These are phyloP conservation scores for Argyrosomus regius DNA, from an alignment of 2,797 vertebrate species.

Conservation along the genomic window DNA sequence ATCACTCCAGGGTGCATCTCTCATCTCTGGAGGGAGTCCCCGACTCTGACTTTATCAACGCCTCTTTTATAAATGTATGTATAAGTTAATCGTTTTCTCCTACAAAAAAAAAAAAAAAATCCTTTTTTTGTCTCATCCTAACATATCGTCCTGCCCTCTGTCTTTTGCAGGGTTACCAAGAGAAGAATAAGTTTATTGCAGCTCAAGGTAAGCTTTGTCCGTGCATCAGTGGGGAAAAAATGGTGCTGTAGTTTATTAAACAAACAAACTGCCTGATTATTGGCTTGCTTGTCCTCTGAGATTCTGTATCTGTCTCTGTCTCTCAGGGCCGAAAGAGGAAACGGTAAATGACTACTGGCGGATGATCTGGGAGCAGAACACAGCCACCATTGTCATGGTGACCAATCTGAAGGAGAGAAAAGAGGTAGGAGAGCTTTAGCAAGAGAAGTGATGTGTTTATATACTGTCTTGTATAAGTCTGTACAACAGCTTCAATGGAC, in stretches of 20 bases:
- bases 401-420: constrained; percentile 99
- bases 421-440: constrained; percentile 84
- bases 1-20: constrained; percentile 97
- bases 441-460: constrained; percentile 2
- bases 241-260: neutral
- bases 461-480: neutral
- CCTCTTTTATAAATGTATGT: constrained; percentile 98
- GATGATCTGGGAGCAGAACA: constrained; percentile 99
- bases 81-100: constrained; percentile 15
- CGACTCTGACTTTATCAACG: constrained; percentile 98
- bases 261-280: constrained; percentile 5
- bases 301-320: constrained; percentile 19
- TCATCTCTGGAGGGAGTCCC: constrained; percentile 95
- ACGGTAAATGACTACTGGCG: constrained; percentile 98
- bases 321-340: constrained; percentile 97
- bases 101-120: neutral
- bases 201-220: constrained; percentile 90
- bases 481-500: neutral
- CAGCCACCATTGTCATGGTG: constrained; percentile 98
- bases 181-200: constrained; percentile 99
- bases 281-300: constrained; percentile 10
- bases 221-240: neutral
- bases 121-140: neutral
- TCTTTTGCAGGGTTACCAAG: constrained; percentile 92
- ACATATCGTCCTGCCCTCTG: neutral